phyloP scores from a whole-genome alignment of 2,113 vertebrate genomes.

The Psephotus haematonotus region DNA sequence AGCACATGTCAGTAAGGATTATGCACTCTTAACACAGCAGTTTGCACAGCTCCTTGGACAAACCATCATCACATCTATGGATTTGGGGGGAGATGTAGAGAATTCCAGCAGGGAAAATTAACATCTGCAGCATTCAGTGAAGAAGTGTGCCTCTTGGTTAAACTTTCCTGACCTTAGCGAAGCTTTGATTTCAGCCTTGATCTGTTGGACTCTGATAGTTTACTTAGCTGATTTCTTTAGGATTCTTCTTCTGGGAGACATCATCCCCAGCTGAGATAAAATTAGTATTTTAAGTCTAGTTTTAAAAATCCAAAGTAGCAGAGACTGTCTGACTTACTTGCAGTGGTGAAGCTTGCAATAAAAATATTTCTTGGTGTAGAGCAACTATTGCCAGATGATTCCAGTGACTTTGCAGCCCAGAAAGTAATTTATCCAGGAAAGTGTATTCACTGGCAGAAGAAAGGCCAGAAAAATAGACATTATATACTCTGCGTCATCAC shows the following conservation, averaged over 20 bases:
- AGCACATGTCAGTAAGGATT: not conserved
- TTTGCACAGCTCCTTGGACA: not conserved
- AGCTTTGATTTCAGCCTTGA: not conserved
- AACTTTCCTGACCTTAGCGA: not conserved
- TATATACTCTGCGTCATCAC: not conserved
- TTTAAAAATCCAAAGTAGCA: not conserved
- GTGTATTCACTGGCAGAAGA: not conserved
- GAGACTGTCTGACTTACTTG: not conserved
- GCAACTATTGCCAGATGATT: not conserved
- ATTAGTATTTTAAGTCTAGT: not conserved
- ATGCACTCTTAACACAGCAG: not conserved
- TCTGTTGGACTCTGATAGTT: not conserved
- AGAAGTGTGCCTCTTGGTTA: not conserved
- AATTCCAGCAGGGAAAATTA: conserved; percentile 23
- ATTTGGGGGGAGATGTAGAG: not conserved
- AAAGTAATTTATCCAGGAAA: not conserved
- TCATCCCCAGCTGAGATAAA: not conserved
- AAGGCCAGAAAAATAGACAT: not conserved
- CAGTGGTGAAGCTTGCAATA: not conserved
- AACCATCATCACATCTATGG: not conserved
- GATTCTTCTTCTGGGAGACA: not conserved
- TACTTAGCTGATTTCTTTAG: not conserved
- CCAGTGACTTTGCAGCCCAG: not conserved
- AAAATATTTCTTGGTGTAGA: not conserved
- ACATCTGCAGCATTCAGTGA: not conserved